phyloP scores from a whole-genome alignment of 2,113 vertebrate genomes.

The Phrynocephalus versicolor region DNA sequence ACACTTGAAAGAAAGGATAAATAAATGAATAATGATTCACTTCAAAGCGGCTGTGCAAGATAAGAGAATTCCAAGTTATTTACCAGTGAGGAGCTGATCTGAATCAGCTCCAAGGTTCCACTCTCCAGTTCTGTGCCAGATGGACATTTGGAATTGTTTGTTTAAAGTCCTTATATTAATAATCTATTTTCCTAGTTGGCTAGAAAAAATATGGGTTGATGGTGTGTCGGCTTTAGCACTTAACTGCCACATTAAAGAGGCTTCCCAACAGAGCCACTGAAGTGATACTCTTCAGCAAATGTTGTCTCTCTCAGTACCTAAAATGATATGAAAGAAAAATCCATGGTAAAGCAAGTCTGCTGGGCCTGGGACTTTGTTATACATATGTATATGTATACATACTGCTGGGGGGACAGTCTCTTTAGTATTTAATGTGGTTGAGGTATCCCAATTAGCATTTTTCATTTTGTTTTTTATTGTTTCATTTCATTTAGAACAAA shows the following conservation, averaged over 20 bases:
- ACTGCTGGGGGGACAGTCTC: too few relatives aligned
- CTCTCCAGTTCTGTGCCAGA: background rate
- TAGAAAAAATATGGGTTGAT: background rate
- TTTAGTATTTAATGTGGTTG: too few relatives aligned
- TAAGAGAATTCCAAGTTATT: conserved; percentile 1
- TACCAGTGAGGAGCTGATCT: background rate
- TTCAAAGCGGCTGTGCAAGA: background rate
- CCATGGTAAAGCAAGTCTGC: background rate
- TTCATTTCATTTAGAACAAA: too few relatives aligned
- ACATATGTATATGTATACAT: too few relatives aligned
- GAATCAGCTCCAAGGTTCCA: background rate
- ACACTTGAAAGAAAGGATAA: background rate
- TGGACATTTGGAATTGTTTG: conserved; percentile 10
- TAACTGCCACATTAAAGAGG: background rate
- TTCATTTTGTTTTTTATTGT: too few relatives aligned
- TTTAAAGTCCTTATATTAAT: conserved; percentile 2
- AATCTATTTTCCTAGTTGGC: background rate
- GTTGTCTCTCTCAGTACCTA: background rate
- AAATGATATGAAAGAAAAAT: background rate
- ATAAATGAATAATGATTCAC: background rate
- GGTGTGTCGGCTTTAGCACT: background rate
- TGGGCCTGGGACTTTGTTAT: too few relatives aligned
- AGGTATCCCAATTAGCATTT: too few relatives aligned
- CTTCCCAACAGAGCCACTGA: background rate
- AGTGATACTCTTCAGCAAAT: background rate